phyloP scores from a whole-genome alignment of 2,888 invertebrate species.

The Abrostola triplasia region DNA sequence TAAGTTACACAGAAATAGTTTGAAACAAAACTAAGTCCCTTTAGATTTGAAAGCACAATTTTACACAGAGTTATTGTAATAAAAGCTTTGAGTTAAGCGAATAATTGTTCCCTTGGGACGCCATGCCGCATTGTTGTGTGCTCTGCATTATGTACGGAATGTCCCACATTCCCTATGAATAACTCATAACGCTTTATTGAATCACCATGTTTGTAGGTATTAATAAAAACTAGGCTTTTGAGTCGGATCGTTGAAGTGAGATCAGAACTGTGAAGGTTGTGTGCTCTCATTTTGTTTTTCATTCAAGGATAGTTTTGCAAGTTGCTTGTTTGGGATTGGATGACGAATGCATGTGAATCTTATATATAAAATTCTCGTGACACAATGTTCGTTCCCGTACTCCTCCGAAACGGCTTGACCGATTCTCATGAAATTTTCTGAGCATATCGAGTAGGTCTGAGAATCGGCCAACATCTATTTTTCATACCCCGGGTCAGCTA shows the following conservation, averaged over 20 bases:
- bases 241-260: slow-evolving; percentile 18
- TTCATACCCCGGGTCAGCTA: no score
- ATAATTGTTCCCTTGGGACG: slow-evolving; percentile 50
- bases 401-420: no score
- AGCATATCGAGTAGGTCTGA: no score
- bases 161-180: slow-evolving; percentile 59
- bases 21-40: slow-evolving; percentile 27
- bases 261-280: slow-evolving; percentile 10
- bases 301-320: slow-evolving; percentile 5
- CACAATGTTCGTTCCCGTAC: no score
- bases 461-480: no score
- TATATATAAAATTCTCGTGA: no score
- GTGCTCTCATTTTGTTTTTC: slow-evolving; percentile 13
- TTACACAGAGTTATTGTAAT: slow-evolving; percentile 24
- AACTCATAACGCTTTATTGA: slow-evolving; percentile 62
- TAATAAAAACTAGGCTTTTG: slow-evolving; percentile 49
- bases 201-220: slow-evolving; percentile 44
- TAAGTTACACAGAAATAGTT: slow-evolving; percentile 10
- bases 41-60: slow-evolving; percentile 29
- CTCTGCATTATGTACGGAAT: slow-evolving; percentile 54
- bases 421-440: no score
- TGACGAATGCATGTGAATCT: no score
- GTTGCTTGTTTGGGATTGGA: no score
- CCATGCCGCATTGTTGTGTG: slow-evolving; percentile 43
- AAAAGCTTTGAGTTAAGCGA: slow-evolving; percentile 52